Base-by-base conservation (phyloP, 2,113 vertebrate species). In the Morone chrysops region DNA sequence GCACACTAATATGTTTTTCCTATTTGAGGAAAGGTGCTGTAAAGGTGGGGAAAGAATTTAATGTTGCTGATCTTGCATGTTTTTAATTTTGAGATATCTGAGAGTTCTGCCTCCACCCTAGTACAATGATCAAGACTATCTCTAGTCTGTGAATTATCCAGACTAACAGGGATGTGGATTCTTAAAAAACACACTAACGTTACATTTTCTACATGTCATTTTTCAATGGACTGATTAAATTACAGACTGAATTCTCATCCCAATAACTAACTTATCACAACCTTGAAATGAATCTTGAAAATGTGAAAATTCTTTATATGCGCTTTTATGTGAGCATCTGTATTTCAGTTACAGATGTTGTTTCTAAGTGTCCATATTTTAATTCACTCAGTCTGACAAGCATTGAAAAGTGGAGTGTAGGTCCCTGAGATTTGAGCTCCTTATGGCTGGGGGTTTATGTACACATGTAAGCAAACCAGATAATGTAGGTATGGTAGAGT, bases 351-450 rank as follows among this genome's bases (percentile, higher is more conserved):
- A 17, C 22, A 38, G n/a, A 75, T 63, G 38, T 54, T 43, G 40
- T 61, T 81, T 20, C 9, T 45, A 43, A 43, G 48, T 10, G 38
- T 48, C 56, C 9, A 36, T 59, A 20, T 22, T 45, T 62, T 4
- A 41, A 61, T 62, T 48, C 25, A 56, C 31, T 22, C 18, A 9
- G 38, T 38, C 38, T 18, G 5, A 45, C 14, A 51, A 45, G 43
- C 61, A 36, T 43, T 50, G 48, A 56, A 41, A 16, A 75, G 36
- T n/a, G 38, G 14, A 80, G 59, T 20, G 45, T 17, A 70, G 60
- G 43, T 84, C 86, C 86, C 82, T 84, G 86, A 87, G 82, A 81
- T 65, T 31, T 69, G 59, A 80, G 45, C 76, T 70, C 25, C 62
- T 67, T 45, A n/a, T 31, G 41, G 66, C 76, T 54, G 47, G 18